Evolutionary conservation across 2,888 invertebrate species (phyloP).

Genomic region (Andrena minutula): DNA sequence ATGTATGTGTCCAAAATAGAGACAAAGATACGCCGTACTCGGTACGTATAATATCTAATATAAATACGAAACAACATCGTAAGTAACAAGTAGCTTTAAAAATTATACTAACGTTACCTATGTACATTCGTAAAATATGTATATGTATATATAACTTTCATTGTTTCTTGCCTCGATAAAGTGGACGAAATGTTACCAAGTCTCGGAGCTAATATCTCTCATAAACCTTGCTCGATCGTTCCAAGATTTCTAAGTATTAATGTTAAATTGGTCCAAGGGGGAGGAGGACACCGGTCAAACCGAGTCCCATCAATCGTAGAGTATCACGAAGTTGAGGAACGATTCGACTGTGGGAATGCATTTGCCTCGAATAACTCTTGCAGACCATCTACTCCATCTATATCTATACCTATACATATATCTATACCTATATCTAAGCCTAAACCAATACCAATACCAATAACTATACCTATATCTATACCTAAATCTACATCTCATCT

Average conservation of each 20-base stretch:
- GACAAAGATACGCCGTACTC: conserved; percentile 25
- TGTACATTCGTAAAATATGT: conserved; percentile 43
- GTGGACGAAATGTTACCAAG: conserved; percentile 2
- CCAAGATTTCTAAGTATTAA: conserved; percentile 12
- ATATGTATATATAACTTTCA: conserved; percentile 9
- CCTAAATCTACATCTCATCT: too few relatives aligned
- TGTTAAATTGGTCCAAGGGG: conserved; percentile 37
- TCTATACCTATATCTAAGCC: too few relatives aligned
- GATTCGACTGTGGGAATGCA: conserved; percentile 6
- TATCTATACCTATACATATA: too few relatives aligned
- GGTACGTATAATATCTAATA: conserved; percentile 35
- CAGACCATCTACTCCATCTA: too few relatives aligned
- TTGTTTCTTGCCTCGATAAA: conserved; percentile 3
- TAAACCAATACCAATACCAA: too few relatives aligned
- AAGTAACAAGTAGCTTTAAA: conserved; percentile 52
- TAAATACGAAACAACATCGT: conserved; percentile 57
- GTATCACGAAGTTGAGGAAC: neutral
- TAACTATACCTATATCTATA: too few relatives aligned
- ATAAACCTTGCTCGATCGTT: conserved; percentile 8
- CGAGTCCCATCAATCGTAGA: conserved; percentile 18
- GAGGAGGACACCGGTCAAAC: conserved; percentile 13
- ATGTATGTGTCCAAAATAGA: conserved; percentile 22
- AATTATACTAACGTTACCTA: conserved; percentile 50
- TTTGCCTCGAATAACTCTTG: conserved; percentile 18
- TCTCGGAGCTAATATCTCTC: conserved; percentile 6